Evolutionary conservation across 2,113 vertebrate species (phyloP).

Genomic region (Erythrocercus mccallii): DNA sequence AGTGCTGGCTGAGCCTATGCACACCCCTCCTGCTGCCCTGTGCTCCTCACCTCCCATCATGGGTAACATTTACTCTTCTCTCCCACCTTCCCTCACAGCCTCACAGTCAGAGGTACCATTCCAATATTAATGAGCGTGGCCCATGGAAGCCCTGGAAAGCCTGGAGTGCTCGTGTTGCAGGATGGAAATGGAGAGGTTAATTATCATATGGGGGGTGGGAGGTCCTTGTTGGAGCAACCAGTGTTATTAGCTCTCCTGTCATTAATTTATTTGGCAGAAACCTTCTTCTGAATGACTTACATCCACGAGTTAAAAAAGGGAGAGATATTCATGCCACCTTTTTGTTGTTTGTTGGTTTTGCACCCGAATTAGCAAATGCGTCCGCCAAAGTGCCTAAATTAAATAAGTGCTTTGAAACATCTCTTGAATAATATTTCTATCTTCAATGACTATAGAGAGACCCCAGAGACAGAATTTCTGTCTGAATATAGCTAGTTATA

Average conservation of each 20-base stretch:
- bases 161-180: fast-evolving
- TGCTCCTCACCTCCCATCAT: fast-evolving
- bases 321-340: neutral
- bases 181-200: neutral
- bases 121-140: fast-evolving
- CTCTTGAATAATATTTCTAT: neutral
- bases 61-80: neutral
- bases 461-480: neutral
- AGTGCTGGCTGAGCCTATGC: fast-evolving
- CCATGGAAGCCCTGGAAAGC: neutral
- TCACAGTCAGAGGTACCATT: neutral
- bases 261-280: neutral
- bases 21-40: neutral
- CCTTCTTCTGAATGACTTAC: neutral
- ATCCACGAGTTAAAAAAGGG: neutral
- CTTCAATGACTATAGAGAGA: neutral
- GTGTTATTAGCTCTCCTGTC: neutral
- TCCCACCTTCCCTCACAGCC: neutral
- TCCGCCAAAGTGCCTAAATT: neutral
- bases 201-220: neutral
- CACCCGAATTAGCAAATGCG: neutral
- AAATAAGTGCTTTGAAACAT: neutral
- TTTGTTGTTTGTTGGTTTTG: neutral
- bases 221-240: neutral
- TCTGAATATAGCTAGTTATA: neutral